Evolutionary conservation across 2,113 vertebrate genomes (phyloP).

Genomic region (Sarotherodon lohbergeri): DNA sequence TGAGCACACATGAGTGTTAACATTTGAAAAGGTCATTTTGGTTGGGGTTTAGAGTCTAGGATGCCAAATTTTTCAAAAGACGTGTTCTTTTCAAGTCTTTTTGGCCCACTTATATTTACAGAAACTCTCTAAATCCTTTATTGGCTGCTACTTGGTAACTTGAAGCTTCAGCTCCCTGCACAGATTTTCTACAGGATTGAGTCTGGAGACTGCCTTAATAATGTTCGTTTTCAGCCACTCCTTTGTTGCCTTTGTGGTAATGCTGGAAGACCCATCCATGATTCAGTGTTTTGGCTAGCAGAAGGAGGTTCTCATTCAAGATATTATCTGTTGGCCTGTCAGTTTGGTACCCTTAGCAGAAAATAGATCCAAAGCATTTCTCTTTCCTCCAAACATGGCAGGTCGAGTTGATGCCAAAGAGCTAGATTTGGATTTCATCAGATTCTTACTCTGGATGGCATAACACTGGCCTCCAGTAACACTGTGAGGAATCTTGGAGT

Average conservation of each 20-base stretch:
- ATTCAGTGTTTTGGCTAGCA: neutral
- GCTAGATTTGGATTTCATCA: neutral
- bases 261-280: neutral
- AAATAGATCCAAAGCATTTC: neutral
- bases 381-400: neutral
- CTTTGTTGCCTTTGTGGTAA: no score
- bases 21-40: neutral
- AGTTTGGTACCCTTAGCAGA: neutral
- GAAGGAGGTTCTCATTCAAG: neutral
- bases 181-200: no score
- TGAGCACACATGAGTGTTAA: neutral
- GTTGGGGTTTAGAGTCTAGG: neutral
- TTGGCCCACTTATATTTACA: neutral
- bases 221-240: no score
- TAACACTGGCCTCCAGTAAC: neutral
- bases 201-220: no score
- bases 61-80: neutral
- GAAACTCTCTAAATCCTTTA: no score
- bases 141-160: neutral
- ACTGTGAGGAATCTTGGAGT: neutral
- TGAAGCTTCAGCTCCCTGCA: no score
- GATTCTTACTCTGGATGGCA: neutral
- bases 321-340: neutral
- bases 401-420: neutral
- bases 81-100: neutral